These are phyloP conservation scores for Palaemon carinicauda DNA, from an alignment of 1,140 invertebrate genomes.

Conservation along the genomic window DNA sequence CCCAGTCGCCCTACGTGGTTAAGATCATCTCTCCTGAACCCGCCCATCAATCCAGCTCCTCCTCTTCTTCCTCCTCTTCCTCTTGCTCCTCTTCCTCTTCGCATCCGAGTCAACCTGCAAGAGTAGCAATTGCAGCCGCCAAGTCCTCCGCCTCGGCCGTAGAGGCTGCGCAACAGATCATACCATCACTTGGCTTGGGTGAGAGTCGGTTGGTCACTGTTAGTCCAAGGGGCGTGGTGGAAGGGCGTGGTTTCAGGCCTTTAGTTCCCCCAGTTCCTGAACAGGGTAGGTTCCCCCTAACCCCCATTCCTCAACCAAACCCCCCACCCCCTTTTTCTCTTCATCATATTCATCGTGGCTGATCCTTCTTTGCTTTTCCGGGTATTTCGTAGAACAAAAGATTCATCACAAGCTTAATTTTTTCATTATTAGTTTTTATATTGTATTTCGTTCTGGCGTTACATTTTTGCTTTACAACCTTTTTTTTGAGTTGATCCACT, in stretches of 20 bases:
- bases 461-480: too few relatives aligned
- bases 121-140: conserved; percentile 20
- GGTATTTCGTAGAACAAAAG: too few relatives aligned
- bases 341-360: neutral
- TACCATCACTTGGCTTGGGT: conserved; percentile 47
- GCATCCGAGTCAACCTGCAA: conserved; percentile 21
- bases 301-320: neutral
- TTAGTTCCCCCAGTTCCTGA: conserved; percentile 15
- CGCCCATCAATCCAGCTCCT: conserved; percentile 46
- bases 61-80: neutral
- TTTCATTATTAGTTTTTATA: too few relatives aligned
- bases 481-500: too few relatives aligned
- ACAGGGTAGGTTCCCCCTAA: conserved; percentile 20
- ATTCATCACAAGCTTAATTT: too few relatives aligned
- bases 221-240: conserved; percentile 38
- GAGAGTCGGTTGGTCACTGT: conserved; percentile 45
- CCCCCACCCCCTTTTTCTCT: too few relatives aligned
- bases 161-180: conserved; percentile 39
- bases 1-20: conserved; percentile 41
- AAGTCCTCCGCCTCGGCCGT: conserved; percentile 40
- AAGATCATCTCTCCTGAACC: conserved; percentile 48
- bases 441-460: too few relatives aligned
- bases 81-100: conserved; percentile 31
- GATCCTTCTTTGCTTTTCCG: neutral
- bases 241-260: conserved; percentile 31